Conservation (phyloP, 1,140 invertebrate genomes). For the Kradibia gibbosae region DNA sequence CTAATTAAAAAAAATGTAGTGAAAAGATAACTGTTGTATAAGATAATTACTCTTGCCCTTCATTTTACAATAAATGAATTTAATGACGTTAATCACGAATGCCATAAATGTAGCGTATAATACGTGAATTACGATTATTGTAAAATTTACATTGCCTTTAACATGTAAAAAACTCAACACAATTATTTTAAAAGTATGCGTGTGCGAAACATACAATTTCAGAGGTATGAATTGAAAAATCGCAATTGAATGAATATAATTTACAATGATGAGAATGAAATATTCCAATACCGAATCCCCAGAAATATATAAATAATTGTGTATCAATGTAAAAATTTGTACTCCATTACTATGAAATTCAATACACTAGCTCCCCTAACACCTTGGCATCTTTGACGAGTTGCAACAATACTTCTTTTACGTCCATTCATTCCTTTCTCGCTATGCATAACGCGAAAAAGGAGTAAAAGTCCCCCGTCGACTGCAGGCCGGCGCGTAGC, state of each 20-base stretch:
- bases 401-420: slow-evolving; percentile 16
- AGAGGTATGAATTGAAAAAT: too few species aligned
- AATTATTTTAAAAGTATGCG: too few species aligned
- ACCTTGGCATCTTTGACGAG: background rate
- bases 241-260: too few species aligned
- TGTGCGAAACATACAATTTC: too few species aligned
- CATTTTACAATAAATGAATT: background rate
- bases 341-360: background rate
- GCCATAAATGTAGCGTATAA: too few species aligned
- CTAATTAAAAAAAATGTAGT: background rate
- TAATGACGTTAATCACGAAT: background rate
- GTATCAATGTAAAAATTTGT: background rate
- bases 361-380: slow-evolving; percentile 1
- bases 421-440: background rate
- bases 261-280: too few species aligned
- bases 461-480: background rate
- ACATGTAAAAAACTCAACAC: too few species aligned
- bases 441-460: background rate
- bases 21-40: background rate
- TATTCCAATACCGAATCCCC: too few species aligned
- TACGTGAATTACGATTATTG: too few species aligned
- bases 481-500: too few species aligned
- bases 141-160: background rate
- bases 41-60: background rate
- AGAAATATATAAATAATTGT: background rate